Conservation (phyloP, 2,113 vertebrate species). For the Paralichthys olivaceus region DNA sequence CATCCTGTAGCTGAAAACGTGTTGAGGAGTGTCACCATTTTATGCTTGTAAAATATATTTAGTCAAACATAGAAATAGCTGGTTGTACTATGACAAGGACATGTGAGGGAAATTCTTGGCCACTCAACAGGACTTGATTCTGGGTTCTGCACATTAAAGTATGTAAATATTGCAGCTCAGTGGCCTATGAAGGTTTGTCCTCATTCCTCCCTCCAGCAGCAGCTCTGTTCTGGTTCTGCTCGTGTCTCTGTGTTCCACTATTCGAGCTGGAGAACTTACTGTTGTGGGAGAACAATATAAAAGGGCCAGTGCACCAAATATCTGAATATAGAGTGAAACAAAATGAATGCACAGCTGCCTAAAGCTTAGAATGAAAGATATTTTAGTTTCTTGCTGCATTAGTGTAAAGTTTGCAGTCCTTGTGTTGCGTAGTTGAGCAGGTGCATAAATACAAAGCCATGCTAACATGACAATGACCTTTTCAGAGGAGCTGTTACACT, state of each 20-base stretch:
- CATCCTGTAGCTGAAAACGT: not conserved
- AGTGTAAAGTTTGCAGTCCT: not conserved
- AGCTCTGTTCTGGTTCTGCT: not conserved
- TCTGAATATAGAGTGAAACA: not conserved
- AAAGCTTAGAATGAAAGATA: not conserved
- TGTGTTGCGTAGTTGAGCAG: too few species aligned
- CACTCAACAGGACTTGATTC: not conserved
- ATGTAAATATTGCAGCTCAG: not conserved
- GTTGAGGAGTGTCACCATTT: constrained; percentile 5
- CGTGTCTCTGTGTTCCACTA: not conserved
- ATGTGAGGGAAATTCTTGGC: too few species aligned
- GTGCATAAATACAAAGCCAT: constrained; percentile 38
- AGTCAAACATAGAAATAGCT: not conserved
- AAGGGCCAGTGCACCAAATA: not conserved
- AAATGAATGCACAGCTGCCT: not conserved
- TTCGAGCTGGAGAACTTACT: not conserved
- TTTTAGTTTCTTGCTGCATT: not conserved
- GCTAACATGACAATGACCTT: constrained; percentile 41
- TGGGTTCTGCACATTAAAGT: not conserved
- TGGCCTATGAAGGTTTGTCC: constrained; percentile 3
- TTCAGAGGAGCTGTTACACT: constrained; percentile 33
- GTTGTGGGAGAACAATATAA: not conserved
- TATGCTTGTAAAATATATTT: not conserved
- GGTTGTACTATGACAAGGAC: not conserved
- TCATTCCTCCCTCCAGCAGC: not conserved